phyloP scores from a whole-genome alignment of 2,888 invertebrate genomes.

The Coleophora deauratella region DNA sequence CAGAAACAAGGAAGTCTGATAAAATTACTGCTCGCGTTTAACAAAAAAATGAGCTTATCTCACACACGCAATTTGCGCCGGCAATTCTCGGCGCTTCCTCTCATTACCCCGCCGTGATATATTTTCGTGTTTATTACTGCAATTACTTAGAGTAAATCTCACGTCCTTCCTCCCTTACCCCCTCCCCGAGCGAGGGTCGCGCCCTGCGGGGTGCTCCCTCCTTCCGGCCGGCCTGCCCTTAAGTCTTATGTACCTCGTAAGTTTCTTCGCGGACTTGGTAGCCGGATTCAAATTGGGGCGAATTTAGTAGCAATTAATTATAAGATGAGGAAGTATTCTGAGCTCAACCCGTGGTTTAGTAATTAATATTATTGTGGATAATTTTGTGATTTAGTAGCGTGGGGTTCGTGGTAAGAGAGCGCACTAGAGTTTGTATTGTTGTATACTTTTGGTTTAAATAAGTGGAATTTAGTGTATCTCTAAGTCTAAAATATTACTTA shows the following conservation, averaged over 20 bases:
- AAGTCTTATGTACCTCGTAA: conserved; percentile 74
- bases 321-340: conserved; percentile 62
- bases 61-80: conserved; percentile 73
- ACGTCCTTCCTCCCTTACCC: conserved; percentile 65
- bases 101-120: conserved; percentile 73
- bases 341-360: conserved; percentile 51
- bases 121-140: conserved; percentile 75
- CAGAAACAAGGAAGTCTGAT: conserved; percentile 23
- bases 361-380: conserved; percentile 57
- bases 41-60: conserved; percentile 67
- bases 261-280: conserved; percentile 72
- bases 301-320: conserved; percentile 75
- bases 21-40: conserved; percentile 29
- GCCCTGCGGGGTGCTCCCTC: conserved; percentile 66
- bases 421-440: not conserved
- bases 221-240: conserved; percentile 72
- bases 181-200: conserved; percentile 53
- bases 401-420: conserved; percentile 21
- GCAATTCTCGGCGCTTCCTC: conserved; percentile 71
- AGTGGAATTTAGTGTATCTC: too few species aligned
- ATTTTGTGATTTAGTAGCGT: conserved; percentile 42
- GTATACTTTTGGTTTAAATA: not conserved
- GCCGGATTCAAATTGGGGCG: conserved; percentile 73
- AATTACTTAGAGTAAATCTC: conserved; percentile 76
- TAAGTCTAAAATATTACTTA: too few species aligned